phyloP scores from a whole-genome alignment of 2,113 vertebrate species.

The Mustela lutreola region DNA sequence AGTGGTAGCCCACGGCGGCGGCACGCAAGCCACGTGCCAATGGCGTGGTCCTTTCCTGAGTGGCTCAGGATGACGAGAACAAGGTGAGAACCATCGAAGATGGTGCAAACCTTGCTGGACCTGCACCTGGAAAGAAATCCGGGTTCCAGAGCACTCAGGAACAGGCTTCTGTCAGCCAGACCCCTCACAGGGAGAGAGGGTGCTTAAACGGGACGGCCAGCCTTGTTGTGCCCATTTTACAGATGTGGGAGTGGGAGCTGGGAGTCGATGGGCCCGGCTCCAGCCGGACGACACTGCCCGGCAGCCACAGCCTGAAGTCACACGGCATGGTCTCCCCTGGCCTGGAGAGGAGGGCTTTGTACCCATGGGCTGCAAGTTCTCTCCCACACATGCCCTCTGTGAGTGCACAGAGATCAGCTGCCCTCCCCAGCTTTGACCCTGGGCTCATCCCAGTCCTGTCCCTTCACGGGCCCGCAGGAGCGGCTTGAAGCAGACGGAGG shows the following conservation, averaged over 20 bases:
- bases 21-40: fast-evolving
- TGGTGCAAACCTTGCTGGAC: neutral
- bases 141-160: neutral
- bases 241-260: neutral
- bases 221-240: neutral
- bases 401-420: neutral
- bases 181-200: neutral
- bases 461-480: neutral
- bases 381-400: neutral
- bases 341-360: neutral
- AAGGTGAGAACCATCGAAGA: neutral
- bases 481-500: neutral
- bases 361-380: neutral
- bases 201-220: fast-evolving
- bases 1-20: fast-evolving
- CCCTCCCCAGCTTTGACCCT: neutral
- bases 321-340: neutral
- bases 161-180: neutral
- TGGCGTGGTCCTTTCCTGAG: neutral
- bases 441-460: neutral
- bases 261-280: neutral
- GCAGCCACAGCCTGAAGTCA: neutral
- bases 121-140: neutral
- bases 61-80: fast-evolving
- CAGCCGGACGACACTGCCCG: fast-evolving